These are phyloP conservation scores for Pterophyllum scalare DNA, from an alignment of 2,113 vertebrate species.

Conservation along the genomic window DNA sequence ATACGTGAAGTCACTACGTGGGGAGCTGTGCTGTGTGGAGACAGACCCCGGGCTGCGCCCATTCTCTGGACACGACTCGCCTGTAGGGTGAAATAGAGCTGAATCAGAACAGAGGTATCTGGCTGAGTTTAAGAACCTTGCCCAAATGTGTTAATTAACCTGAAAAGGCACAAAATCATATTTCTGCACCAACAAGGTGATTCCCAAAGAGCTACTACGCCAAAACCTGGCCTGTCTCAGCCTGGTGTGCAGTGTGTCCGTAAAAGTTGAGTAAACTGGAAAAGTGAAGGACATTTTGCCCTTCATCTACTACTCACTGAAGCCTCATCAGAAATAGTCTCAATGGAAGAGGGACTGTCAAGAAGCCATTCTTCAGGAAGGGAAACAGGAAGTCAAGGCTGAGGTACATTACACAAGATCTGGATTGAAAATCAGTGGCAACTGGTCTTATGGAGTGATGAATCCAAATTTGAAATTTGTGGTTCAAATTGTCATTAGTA, in stretches of 20 bases:
- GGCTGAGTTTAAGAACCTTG: neutral
- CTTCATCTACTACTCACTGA: too few species aligned
- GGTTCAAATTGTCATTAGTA: too few species aligned
- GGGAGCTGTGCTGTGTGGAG: constrained; percentile 97
- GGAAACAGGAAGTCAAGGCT: too few species aligned
- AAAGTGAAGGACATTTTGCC: neutral
- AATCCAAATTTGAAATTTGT: too few species aligned
- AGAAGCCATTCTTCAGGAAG: too few species aligned
- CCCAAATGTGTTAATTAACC: neutral
- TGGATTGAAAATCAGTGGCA: too few species aligned
- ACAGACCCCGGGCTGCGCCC: constrained; percentile 93
- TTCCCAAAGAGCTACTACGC: neutral
- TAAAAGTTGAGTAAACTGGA: neutral
- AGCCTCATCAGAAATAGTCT: too few species aligned
- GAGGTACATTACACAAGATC: too few species aligned
- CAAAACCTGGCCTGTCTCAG: neutral
- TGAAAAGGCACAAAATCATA: neutral
- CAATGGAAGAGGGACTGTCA: too few species aligned
- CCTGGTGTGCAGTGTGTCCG: neutral
- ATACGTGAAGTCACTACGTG: constrained; percentile 90
- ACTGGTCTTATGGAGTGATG: too few species aligned
- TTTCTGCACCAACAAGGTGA: neutral
- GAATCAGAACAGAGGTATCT: neutral
- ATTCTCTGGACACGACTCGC: constrained; percentile 92
- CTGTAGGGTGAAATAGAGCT: constrained; percentile 71